Evolutionary conservation across 2,888 invertebrate genomes (phyloP), one percentile per base, ranked within the genome.

Genomic region (Acanthoscelides obtectus): DNA sequence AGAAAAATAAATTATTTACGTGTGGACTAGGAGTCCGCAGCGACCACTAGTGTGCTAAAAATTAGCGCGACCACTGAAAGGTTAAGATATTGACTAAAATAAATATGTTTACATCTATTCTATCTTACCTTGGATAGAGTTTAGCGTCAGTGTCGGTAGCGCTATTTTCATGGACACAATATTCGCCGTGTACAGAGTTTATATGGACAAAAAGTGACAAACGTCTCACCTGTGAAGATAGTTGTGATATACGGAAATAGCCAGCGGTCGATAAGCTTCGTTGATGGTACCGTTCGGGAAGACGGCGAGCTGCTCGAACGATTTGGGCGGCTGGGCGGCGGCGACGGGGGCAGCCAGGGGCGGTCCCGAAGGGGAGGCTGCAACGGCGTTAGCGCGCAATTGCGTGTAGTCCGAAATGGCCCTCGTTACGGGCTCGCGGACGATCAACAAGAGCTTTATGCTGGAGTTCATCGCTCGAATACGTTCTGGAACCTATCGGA

Each of bases 371-470:
- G 45, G 45, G 75, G 91, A 90, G 12, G 93, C 92, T 0, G 94
- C 92, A 64, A 93, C 92, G 22, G 94, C 93, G 82, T 94, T 93
- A 79, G 93, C 94, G 75, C 94, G 90, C 79, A 97, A 88, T 86
- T 98, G 98, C 21, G 97, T 95, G 87, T 97, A 98, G 88, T 99
- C 99, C 19, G 98, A 98, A 81, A 99, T 95, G 70, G 97, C 95
- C 71, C 99, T 89, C 20, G 95, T 96, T 71, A 98, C 97, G 2
- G 99, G 99, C 85, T 99, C 97, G 19, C 99, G 90, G 22, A 99
- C 95, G 81, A 99, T 97, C 79, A 99, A 88, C 75, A 99, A 89
- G 73, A 99, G 88, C 80, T 96, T 94, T 74, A 97, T 93, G 82
- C 94, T 93, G 8, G 94, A 91, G 87, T 99, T 98, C 96, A 99